Evolutionary conservation across 2,888 invertebrate genomes (phyloP).

Genomic region (Leptinotarsa rubiginosa): DNA sequence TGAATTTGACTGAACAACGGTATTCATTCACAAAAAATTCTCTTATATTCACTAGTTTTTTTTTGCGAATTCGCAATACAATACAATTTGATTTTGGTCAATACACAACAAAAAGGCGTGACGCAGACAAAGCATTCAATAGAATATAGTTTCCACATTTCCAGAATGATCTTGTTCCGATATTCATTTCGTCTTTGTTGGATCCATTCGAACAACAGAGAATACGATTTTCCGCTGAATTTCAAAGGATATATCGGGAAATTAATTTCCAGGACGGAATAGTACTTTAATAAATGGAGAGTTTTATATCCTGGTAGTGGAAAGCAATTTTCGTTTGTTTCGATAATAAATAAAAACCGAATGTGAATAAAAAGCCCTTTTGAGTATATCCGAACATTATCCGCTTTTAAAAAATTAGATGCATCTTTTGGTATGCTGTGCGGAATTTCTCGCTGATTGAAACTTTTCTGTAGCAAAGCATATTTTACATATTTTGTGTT

Average conservation of each 20-base stretch:
- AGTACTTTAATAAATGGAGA: not conserved
- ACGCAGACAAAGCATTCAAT: not conserved
- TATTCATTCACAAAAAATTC: too few relatives aligned
- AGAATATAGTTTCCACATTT: not conserved
- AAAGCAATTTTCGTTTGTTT: conserved; percentile 13
- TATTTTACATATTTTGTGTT: too few relatives aligned
- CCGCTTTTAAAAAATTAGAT: too few relatives aligned
- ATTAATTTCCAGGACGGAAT: conserved; percentile 9
- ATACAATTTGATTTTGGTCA: not conserved
- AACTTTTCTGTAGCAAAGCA: too few relatives aligned
- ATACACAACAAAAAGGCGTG: conserved; percentile 1
- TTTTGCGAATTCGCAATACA: too few relatives aligned
- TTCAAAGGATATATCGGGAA: conserved; percentile 16
- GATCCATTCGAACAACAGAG: conserved; percentile 3
- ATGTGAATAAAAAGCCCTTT: not conserved
- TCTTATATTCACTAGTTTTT: too few relatives aligned
- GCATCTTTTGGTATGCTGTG: too few relatives aligned
- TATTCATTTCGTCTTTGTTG: conserved; percentile 10
- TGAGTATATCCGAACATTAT: not conserved
- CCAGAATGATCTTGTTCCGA: conserved; percentile 5
- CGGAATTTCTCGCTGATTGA: too few relatives aligned
- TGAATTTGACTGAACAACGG: too few relatives aligned
- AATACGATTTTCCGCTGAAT: conserved; percentile 14
- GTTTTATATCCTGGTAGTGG: conserved; percentile 1
- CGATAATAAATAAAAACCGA: not conserved